Evolutionary conservation across 2,888 invertebrate species (phyloP).

Genomic region (Clistopyga incitator): DNA sequence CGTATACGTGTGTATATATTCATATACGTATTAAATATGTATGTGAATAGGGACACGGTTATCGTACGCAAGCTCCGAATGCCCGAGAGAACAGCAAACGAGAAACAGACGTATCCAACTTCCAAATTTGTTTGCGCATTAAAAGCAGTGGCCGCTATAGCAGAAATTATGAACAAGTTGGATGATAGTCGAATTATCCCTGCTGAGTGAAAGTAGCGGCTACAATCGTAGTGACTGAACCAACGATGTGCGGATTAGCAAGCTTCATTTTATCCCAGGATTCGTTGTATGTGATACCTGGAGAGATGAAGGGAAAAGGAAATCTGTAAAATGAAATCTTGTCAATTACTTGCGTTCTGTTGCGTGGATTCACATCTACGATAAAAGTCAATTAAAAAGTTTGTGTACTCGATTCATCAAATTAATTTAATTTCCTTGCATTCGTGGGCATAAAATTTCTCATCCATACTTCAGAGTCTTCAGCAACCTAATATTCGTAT

Average conservation of each 20-base stretch:
- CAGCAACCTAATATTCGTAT: too few relatives aligned
- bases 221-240: not conserved
- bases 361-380: too few relatives aligned
- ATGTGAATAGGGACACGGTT: not conserved
- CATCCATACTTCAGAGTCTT: too few relatives aligned
- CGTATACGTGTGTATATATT: not conserved
- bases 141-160: not conserved
- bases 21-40: not conserved
- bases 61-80: not conserved
- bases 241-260: not conserved
- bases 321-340: too few relatives aligned
- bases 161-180: conserved; percentile 20
- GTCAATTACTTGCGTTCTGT: too few relatives aligned
- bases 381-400: too few relatives aligned
- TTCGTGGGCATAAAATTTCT: too few relatives aligned
- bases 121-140: conserved; percentile 19
- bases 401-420: too few relatives aligned
- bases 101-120: conserved; percentile 5
- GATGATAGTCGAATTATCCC: not conserved
- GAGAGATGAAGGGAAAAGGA: too few relatives aligned
- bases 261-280: not conserved
- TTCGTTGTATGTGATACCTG: not conserved
- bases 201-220: not conserved
- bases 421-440: too few relatives aligned
- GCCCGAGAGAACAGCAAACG: not conserved